These are phyloP conservation scores for Hemistola chrysoprasaria DNA, from an alignment of 2,888 invertebrate genomes.

Conservation along the genomic window DNA sequence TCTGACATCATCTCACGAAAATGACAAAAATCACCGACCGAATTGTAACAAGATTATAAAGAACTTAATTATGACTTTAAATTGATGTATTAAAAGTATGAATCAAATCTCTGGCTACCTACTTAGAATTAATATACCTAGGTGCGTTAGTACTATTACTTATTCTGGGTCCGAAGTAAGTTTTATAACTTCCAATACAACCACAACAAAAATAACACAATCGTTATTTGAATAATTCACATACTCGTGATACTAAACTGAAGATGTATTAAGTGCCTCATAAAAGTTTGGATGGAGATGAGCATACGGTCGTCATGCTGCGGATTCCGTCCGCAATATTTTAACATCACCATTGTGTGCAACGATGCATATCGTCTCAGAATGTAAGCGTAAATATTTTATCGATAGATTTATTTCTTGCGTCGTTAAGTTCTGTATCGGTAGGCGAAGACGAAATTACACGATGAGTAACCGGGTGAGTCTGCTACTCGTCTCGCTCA, in stretches of 20 bases:
- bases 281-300: constrained; percentile 30
- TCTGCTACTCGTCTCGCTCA: constrained; percentile 59
- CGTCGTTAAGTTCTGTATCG: constrained; percentile 43
- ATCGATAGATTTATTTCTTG: constrained; percentile 69
- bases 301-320: constrained; percentile 43
- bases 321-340: constrained; percentile 59
- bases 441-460: constrained; percentile 65
- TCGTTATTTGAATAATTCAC: constrained; percentile 3
- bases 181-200: too few species aligned
- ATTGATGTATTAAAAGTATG: neutral
- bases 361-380: constrained; percentile 63
- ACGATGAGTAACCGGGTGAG: constrained; percentile 73
- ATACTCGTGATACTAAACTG: constrained; percentile 28
- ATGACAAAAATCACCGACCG: constrained; percentile 29
- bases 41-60: constrained; percentile 19
- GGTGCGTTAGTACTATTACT: too few species aligned
- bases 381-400: constrained; percentile 63
- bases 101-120: too few species aligned
- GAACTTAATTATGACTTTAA: too few species aligned
- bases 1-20: constrained; percentile 38
- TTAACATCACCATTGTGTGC: constrained; percentile 66
- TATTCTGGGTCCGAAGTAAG: too few species aligned
- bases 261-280: constrained; percentile 28
- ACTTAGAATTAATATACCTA: too few species aligned
- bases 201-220: too few species aligned